Conservation (phyloP, 2,888 invertebrate species). For the Spodoptera exigua region DNA sequence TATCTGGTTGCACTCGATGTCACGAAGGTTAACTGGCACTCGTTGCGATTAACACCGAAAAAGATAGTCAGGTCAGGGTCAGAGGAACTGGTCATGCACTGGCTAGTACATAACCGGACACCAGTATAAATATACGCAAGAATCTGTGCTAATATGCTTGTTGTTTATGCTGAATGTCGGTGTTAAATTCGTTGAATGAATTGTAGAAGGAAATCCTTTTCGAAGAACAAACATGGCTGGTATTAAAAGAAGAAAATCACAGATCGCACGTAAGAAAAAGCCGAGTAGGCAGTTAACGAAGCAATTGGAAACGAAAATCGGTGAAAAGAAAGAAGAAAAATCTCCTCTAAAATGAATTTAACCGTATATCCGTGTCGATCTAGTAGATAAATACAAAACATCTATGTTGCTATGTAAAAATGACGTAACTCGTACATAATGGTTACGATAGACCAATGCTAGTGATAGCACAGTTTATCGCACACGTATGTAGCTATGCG, state of each 20-base stretch:
- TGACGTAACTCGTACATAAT: slow-evolving; percentile 25
- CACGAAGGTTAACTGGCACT: slow-evolving; percentile 34
- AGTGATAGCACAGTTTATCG: slow-evolving; percentile 37
- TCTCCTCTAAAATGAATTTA: too few relatives aligned
- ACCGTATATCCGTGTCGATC: too few relatives aligned
- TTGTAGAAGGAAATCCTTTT: too few relatives aligned
- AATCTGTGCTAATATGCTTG: too few relatives aligned
- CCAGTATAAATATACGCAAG: not conserved
- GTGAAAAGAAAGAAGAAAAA: not conserved
- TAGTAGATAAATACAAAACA: too few relatives aligned
- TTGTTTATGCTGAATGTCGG: too few relatives aligned
- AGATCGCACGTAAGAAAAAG: too few relatives aligned
- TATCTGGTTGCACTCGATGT: slow-evolving; percentile 19
- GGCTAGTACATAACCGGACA: slow-evolving; percentile 15
- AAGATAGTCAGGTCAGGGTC: slow-evolving; percentile 37
- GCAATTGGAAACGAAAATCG: too few relatives aligned
- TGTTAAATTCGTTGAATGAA: too few relatives aligned
- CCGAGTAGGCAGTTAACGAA: too few relatives aligned
- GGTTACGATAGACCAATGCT: slow-evolving; percentile 40
- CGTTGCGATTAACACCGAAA: slow-evolving; percentile 31
- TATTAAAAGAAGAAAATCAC: too few relatives aligned
- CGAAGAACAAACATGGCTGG: too few relatives aligned
- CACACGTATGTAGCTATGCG: slow-evolving; percentile 12
- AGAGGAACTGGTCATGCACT: slow-evolving; percentile 37
- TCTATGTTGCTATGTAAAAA: slow-evolving; percentile 1